A percentile compares a stretch with the other conserved stretches of the same genome.
phyloP scores from a whole-genome alignment of 2,113 vertebrate species.

The Cnemophilus loriae region DNA sequence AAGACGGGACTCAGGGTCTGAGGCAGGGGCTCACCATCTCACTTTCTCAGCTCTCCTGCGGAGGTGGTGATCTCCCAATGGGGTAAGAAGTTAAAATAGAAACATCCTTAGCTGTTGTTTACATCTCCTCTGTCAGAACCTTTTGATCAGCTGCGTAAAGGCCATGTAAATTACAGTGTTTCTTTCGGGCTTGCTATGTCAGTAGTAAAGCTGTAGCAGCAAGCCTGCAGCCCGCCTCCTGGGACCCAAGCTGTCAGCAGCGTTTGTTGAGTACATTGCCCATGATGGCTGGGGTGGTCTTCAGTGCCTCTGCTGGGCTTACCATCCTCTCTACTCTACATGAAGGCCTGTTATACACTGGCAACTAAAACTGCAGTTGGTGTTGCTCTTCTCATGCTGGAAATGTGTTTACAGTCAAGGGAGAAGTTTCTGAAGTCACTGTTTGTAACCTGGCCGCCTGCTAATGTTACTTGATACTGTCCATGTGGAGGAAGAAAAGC shows the following conservation, averaged over 20 bases:
- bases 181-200: background rate
- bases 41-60: background rate
- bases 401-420: background rate
- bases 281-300: accelerated
- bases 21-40: background rate
- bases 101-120: background rate
- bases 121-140: background rate
- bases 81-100: background rate
- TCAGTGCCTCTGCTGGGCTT: background rate
- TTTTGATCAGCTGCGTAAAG: background rate
- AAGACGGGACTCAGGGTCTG: background rate
- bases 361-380: background rate
- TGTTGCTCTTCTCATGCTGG: accelerated
- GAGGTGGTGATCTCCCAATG: background rate
- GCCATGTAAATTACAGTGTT: background rate
- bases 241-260: background rate
- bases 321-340: accelerated
- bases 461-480: background rate
- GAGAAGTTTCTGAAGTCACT: background rate
- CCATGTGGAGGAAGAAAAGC: background rate
- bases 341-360: background rate
- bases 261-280: background rate
- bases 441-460: background rate
- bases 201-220: background rate
- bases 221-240: background rate